Conservation (phyloP, 2,888 invertebrate genomes). For the Elaeidobius kamerunicus region DNA sequence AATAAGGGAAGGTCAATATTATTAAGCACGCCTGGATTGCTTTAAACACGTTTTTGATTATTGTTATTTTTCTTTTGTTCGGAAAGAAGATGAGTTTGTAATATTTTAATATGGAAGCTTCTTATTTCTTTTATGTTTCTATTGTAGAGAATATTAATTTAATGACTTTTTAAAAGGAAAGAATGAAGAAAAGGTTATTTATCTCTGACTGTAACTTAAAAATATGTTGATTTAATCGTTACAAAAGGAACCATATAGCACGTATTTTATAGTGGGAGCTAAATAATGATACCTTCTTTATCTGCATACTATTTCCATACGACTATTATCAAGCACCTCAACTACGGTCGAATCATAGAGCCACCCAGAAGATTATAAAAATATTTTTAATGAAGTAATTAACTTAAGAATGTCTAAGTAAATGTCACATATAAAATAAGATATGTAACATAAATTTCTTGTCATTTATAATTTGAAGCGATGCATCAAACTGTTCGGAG, state of each 20-base stretch:
- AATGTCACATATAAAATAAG: slow-evolving; percentile 7
- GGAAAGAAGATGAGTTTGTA: neutral
- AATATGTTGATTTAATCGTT: too few relatives aligned
- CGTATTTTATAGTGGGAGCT: too few relatives aligned
- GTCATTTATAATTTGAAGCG: slow-evolving; percentile 10
- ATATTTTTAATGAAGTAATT: slow-evolving; percentile 11
- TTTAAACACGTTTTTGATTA: slow-evolving; percentile 1
- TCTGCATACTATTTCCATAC: too few relatives aligned
- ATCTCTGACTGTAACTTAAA: too few relatives aligned
- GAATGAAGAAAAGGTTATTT: too few relatives aligned
- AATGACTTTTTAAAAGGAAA: too few relatives aligned
- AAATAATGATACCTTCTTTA: too few relatives aligned
- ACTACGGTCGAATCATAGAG: too few relatives aligned
- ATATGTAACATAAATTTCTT: slow-evolving; percentile 12
- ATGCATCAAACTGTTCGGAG: slow-evolving; percentile 7
- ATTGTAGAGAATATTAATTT: too few relatives aligned
- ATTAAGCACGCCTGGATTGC: neutral
- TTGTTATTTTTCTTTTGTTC: neutral
- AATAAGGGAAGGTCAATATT: slow-evolving; percentile 2
- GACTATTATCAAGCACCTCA: too few relatives aligned
- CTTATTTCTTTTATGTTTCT: neutral
- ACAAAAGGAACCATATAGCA: too few relatives aligned
- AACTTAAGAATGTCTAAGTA: slow-evolving; percentile 7
- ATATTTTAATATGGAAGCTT: neutral
- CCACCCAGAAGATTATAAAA: too few relatives aligned